Evolutionary conservation across 2,888 invertebrate species (phyloP), one percentile per base, ranked within the genome.

Genomic region (Herminia tarsipennalis): DNA sequence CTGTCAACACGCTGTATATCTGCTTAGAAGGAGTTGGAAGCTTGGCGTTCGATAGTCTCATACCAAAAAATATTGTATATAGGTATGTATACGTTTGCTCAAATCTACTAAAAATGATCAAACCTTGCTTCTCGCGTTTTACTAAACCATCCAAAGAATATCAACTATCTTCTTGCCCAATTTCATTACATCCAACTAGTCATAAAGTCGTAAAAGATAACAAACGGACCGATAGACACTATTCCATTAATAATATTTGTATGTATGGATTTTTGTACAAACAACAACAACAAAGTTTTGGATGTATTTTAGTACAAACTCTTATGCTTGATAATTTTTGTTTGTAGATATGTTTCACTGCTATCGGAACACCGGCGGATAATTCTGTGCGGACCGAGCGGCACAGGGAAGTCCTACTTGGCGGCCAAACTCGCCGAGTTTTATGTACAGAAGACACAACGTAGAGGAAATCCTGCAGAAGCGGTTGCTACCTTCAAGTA

Each of bases 401-500:
- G 99, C 28, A 99, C 98, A 0, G 98, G 99, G 10, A 99, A 99
- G 87, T 98, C 98, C 0, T 98, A 98, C 81, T 91, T 99, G 60
- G 99, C 99, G 4, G 96, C 97, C 17, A 96, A 98, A 77, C 91
- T 99, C 36, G 99, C 99, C 0, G 98, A 99, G 79, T 98, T 98
- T 79, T 94, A 99, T 61, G 98, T 97, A 1, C 95, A 96, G 57
- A 94, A 95, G 52, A 93, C 94, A 22, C 95, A 95, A 53, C 94
- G 95, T 2, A 94, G 97, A 72, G 97, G 95, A 49, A 93, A 97
- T 76, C 96, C 96, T 0, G 95, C 96, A 0, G 97, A 97, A 81
- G 96, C 98, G 18, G 97, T 99, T 9, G 98, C 98, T 38, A 98
- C 98, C 2, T 98, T 98, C 83, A 97, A 96, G 96, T 96, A 79